phyloP scores from a whole-genome alignment of 2,888 invertebrate species.

The Xestia c-nigrum region DNA sequence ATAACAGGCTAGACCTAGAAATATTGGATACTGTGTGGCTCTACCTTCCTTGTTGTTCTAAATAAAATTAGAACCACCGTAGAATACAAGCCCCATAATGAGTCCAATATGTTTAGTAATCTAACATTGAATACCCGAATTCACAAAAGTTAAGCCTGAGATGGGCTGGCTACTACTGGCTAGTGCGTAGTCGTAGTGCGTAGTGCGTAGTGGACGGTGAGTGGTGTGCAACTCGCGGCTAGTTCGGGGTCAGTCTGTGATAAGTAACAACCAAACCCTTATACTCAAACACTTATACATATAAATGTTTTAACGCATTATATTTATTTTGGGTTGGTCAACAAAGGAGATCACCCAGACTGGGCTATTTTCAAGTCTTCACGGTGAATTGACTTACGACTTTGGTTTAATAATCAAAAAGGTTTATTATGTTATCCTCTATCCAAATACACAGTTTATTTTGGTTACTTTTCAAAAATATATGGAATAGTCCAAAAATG shows the following conservation, averaged over 20 bases:
- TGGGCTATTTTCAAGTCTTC: too few relatives aligned
- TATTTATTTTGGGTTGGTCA: too few relatives aligned
- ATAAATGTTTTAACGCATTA: too few relatives aligned
- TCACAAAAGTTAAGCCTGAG: background rate
- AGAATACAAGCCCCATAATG: background rate
- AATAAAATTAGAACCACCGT: too few relatives aligned
- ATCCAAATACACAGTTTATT: too few relatives aligned
- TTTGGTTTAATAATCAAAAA: too few relatives aligned
- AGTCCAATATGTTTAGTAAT: background rate
- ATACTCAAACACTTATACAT: too few relatives aligned
- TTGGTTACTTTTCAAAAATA: too few relatives aligned
- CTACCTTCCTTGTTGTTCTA: background rate
- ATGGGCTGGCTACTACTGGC: background rate
- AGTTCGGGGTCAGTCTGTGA: constrained; percentile 16
- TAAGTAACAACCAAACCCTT: constrained; percentile 14
- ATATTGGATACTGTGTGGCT: background rate
- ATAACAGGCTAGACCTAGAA: background rate
- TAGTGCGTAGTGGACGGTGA: background rate
- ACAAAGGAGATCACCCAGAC: too few relatives aligned
- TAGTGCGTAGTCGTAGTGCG: background rate
- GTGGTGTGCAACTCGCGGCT: background rate
- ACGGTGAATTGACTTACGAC: too few relatives aligned
- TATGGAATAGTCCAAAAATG: too few relatives aligned
- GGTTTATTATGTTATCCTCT: too few relatives aligned
- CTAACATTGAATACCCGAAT: background rate